phyloP scores from a whole-genome alignment of 2,113 vertebrate species.

The Ageneiosus marmoratus region DNA sequence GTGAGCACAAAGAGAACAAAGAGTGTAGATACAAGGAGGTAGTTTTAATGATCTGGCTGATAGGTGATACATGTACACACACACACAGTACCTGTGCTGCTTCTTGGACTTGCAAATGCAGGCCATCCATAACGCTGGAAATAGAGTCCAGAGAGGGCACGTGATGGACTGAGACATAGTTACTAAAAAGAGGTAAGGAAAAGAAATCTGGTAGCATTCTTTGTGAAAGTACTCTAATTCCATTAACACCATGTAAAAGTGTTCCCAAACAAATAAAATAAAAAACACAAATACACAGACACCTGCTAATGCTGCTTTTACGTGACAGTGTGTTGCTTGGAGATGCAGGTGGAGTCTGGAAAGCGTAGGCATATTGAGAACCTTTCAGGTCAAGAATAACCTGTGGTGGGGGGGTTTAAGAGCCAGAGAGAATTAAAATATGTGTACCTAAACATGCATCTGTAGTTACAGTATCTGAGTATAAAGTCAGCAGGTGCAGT shows the following conservation, averaged over 20 bases:
- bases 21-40: too few relatives aligned
- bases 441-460: neutral
- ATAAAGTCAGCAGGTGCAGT: neutral
- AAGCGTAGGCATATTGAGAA: conserved; percentile 78
- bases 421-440: neutral
- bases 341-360: conserved; percentile 81
- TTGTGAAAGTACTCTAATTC: neutral
- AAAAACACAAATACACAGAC: neutral
- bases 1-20: too few relatives aligned
- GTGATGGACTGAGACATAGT: conserved; percentile 74
- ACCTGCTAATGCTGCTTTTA: conserved; percentile 83
- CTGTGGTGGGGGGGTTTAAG: conserved; percentile 52
- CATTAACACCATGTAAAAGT: neutral
- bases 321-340: conserved; percentile 77
- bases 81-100: conserved; percentile 71
- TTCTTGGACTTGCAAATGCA: conserved; percentile 65
- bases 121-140: conserved; percentile 73
- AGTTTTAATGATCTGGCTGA: too few relatives aligned
- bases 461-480: neutral
- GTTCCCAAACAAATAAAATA: neutral
- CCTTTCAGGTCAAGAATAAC: conserved; percentile 81
- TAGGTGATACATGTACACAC: too few relatives aligned
- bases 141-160: conserved; percentile 80
- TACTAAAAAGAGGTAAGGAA: conserved; percentile 54
- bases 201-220: neutral